Evolutionary conservation across 2,113 vertebrate species (phyloP).

Genomic region (Amphilophus citrinellus): DNA sequence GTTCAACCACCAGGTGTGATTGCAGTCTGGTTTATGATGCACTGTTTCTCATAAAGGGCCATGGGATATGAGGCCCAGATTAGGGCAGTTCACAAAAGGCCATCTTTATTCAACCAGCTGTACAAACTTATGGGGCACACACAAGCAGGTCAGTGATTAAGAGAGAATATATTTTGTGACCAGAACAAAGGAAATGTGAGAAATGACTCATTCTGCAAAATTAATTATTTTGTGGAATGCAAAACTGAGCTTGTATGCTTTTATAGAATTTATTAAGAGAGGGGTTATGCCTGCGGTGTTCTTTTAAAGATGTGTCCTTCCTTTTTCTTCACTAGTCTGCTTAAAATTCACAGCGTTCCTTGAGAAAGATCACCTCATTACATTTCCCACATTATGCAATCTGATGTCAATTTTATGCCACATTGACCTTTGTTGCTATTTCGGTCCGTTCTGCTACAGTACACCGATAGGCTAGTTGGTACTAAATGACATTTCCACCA

Average conservation of each 20-base stretch:
- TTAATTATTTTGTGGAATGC: neutral
- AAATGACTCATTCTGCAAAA: neutral
- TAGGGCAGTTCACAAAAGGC: slow-evolving; percentile 48
- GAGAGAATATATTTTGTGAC: slow-evolving; percentile 21
- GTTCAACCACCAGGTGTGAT: slow-evolving; percentile 58
- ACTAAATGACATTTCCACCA: slow-evolving; percentile 61
- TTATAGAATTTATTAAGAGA: neutral
- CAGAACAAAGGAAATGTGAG: neutral
- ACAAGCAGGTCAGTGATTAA: slow-evolving; percentile 59
- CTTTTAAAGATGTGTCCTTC: neutral
- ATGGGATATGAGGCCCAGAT: slow-evolving; percentile 39
- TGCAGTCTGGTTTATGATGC: slow-evolving; percentile 55
- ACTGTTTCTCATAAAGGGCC: slow-evolving; percentile 53
- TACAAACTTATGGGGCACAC: slow-evolving; percentile 43
- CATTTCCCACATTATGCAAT: slow-evolving; percentile 62
- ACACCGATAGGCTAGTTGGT: slow-evolving; percentile 41
- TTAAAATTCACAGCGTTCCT: slow-evolving; percentile 26
- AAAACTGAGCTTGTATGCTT: neutral
- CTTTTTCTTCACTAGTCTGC: neutral
- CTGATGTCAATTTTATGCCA: slow-evolving; percentile 70
- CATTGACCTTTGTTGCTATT: slow-evolving; percentile 74
- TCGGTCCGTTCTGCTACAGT: slow-evolving; percentile 48
- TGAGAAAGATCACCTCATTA: slow-evolving; percentile 70
- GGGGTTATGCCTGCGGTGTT: neutral
- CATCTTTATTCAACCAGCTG: slow-evolving; percentile 50